A percentile compares a stretch with the other conserved stretches of the same genome.
Conservation (phyloP, 2,797 vertebrate genomes). For the Cirrhinus molitorella region DNA sequence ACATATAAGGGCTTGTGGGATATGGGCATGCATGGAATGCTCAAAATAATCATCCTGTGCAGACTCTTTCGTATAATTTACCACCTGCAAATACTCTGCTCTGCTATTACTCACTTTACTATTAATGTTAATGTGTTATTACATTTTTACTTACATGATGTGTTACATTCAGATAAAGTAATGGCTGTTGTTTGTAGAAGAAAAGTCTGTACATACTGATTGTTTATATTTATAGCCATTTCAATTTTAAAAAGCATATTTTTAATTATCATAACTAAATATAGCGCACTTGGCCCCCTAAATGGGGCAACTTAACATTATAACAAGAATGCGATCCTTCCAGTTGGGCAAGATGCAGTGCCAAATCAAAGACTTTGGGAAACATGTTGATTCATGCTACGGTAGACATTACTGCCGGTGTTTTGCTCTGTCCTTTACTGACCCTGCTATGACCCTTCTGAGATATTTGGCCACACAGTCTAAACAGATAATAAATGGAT, state of each 20-base stretch:
- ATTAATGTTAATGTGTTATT: background rate
- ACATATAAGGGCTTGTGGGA: background rate
- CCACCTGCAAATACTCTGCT: background rate
- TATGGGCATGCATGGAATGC: conserved; percentile 15
- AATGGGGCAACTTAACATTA: background rate
- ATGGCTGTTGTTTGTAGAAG: background rate
- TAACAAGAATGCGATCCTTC: conserved; percentile 48
- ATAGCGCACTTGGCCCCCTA: conserved; percentile 5
- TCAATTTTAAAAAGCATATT: background rate
- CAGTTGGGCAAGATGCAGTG: conserved; percentile 35
- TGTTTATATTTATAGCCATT: background rate
- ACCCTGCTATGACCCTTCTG: background rate
- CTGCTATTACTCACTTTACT: background rate
- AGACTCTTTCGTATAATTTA: background rate
- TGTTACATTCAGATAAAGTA: background rate
- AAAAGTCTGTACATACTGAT: background rate
- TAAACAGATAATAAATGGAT: background rate
- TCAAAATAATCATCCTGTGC: background rate
- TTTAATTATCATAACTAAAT: background rate
- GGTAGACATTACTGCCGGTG: background rate
- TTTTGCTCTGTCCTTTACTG: conserved; percentile 37
- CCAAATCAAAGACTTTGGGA: background rate
- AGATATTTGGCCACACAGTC: background rate
- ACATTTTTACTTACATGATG: background rate
- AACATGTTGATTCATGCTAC: conserved; percentile 30